phyloP scores from a whole-genome alignment of 1,140 invertebrate genomes.

The Apis florea region DNA sequence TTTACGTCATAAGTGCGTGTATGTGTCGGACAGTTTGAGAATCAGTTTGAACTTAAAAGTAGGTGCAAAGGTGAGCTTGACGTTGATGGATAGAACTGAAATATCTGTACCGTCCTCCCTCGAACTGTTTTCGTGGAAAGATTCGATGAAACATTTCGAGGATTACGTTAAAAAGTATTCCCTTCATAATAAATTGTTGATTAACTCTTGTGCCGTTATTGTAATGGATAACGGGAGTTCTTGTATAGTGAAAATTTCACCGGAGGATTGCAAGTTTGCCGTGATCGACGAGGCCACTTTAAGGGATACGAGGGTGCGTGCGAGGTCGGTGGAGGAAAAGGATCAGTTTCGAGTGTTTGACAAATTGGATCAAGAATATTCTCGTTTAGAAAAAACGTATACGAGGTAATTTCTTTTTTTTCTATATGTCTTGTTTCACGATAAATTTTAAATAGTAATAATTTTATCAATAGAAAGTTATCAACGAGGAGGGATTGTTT shows the following conservation, averaged over 20 bases:
- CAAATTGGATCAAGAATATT: constrained; percentile 12
- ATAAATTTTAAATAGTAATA: no score
- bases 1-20: constrained; percentile 56
- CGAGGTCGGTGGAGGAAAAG: constrained; percentile 73
- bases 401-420: constrained; percentile 45
- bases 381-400: constrained; percentile 30
- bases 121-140: constrained; percentile 80
- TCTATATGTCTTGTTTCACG: background rate
- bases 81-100: constrained; percentile 51
- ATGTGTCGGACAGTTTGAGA: constrained; percentile 65
- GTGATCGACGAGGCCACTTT: constrained; percentile 82
- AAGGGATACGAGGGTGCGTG: constrained; percentile 80
- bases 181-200: constrained; percentile 79
- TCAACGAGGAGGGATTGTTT: no score
- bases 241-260: constrained; percentile 81
- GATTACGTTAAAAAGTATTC: constrained; percentile 82
- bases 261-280: constrained; percentile 82
- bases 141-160: constrained; percentile 81
- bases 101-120: constrained; percentile 69
- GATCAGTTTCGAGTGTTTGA: constrained; percentile 30
- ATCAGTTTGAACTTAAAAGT: constrained; percentile 69
- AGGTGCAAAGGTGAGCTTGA: constrained; percentile 76
- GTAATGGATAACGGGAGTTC: constrained; percentile 79
- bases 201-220: constrained; percentile 83
- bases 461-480: no score